Base-by-base conservation (phyloP, 2,888 invertebrate genomes). In the Rhagium mordax region DNA sequence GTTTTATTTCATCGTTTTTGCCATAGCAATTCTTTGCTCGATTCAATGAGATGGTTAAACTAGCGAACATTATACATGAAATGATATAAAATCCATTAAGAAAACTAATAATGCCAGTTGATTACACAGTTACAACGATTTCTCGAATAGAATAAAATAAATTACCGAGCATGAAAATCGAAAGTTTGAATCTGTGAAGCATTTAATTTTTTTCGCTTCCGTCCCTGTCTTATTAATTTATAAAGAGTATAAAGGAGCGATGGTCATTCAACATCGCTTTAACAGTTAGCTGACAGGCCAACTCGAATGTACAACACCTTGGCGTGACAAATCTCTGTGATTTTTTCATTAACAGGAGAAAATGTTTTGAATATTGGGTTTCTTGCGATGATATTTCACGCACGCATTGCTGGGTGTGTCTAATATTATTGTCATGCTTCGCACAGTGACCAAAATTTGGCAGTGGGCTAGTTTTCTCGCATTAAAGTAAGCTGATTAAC, bases 81-180 rank as follows among this genome's bases (percentile, higher is more conserved):
- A 41, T n/a, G n/a, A 41, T 41, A 41, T 71, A 72, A 81, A 79
- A 75, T 75, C 78, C 72, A 78, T 80, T 74, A 78, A 77, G 69
- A 75, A 74, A 78, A 76, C 75, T 79, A 74, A 79, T 78, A 70
- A 77, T 49, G 59, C 68, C 70, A 53, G 51, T 70, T 60, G 78
- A 78, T 76, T 78, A 77, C 72, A 78, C 76, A 79, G 74, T 75
- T 65, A 65, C 74, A 62, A 74, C 76, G 81, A 81, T 82, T 82
- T 82, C 81, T 79, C 72, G 78, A 80, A 75, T 61, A 72, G 78
- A 79, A 79, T 78, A 77, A 80, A 79, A 78, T 74, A 77, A 80
- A 79, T 79, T 78, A 81, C 74, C 68, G 75, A 83, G 78, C 82
- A 81, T 81, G 81, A 80, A 83, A 82, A 83, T 82, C 80, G 83